Evolutionary conservation across 2,113 vertebrate genomes (phyloP), one percentile per base, ranked within the genome.

Genomic region (Gobiocypris rarus): DNA sequence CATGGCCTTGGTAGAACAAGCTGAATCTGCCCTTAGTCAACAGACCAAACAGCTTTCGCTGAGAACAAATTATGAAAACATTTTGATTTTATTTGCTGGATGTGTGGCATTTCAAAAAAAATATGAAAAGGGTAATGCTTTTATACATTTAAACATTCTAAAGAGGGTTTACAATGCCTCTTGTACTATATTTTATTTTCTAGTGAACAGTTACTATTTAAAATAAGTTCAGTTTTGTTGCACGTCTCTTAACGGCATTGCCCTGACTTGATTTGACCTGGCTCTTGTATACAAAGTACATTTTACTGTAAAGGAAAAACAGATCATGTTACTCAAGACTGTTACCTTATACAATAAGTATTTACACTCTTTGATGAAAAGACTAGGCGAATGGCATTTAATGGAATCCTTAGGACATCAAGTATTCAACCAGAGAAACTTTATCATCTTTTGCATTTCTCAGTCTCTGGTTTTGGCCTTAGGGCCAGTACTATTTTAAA

Each of bases 261-360:
- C 13, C 52, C 34, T 76, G 19, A 58, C n/a, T 22, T 76, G 52
- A 70, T 70, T 43, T 71, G 38, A 14, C 69, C 69, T 71, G 34
- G 17, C 52, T 38, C 31, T 26, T 48, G 9, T n/a, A 1, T 22
- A 58, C 38, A 24, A 59, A 5, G 58, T 61, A 61, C 8, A 58
- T 58, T 58, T 58, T 17, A n/a, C 9, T 61, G n/a, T 26, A 59
- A 59, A 59, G 22, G 10, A 43, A 45, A 71, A 71, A 45, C 41
- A 45, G 22, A 73, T 71, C 38, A 71, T 24, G 38, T 26, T 14
- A 73, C 41, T 14, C 5, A 41, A 38, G 5, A 24, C 41, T 45
- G 38, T 73, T 73, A 24, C 41, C n/a, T 45, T 73, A 14, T 45
- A 77, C 41, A 76, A 76, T 3, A 54, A 13, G 17, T 50, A 19